Evolutionary conservation across 2,888 invertebrate species (phyloP).

Genomic region (Nomada flava): DNA sequence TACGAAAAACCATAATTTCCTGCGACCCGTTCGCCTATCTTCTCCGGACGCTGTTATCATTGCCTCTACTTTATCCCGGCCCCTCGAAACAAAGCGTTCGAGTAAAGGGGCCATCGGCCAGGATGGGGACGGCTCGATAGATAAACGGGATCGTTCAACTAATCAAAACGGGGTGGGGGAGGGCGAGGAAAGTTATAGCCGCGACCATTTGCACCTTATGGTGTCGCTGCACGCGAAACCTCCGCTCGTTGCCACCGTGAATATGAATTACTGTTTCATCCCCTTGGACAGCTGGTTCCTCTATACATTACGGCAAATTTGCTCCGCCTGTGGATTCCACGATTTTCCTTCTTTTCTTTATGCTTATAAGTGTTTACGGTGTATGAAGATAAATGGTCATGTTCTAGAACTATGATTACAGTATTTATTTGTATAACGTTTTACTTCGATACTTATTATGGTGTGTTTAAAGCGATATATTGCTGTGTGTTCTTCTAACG

Average conservation of each 20-base stretch:
- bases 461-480: too few species aligned
- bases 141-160: slow-evolving; percentile 61
- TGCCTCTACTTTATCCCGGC: slow-evolving; percentile 3
- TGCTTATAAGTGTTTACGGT: neutral
- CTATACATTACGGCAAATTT: neutral
- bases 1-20: slow-evolving; percentile 52
- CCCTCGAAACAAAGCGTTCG: slow-evolving; percentile 33
- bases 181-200: slow-evolving; percentile 69
- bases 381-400: too few species aligned
- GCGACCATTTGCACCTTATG: slow-evolving; percentile 44
- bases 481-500: too few species aligned
- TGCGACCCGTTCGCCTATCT: slow-evolving; percentile 32
- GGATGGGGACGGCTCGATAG: slow-evolving; percentile 28
- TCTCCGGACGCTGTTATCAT: slow-evolving; percentile 29
- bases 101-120: slow-evolving; percentile 32
- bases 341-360: neutral
- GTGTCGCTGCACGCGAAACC: slow-evolving; percentile 57
- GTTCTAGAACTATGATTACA: too few species aligned
- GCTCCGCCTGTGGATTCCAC: neutral
- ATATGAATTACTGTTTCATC: slow-evolving; percentile 43
- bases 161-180: slow-evolving; percentile 62
- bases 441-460: too few species aligned
- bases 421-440: too few species aligned
- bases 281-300: neutral
- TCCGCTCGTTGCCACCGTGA: slow-evolving; percentile 35